A percentile compares a stretch with the other conserved stretches of the same genome.
Conservation (phyloP, 2,888 invertebrate genomes). For the Lepidocyrtinus sp. region DNA sequence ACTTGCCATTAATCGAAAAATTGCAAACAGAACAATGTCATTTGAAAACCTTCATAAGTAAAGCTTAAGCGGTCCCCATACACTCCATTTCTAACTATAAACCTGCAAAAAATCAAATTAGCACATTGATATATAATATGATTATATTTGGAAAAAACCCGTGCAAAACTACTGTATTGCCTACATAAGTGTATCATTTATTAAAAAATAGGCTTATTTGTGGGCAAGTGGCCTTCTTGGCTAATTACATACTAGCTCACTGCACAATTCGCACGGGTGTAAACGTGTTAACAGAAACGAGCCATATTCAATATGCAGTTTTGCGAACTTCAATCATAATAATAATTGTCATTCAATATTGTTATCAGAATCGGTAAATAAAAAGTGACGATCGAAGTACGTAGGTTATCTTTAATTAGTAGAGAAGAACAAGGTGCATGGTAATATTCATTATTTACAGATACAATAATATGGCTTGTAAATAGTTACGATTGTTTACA, state of each 20-base stretch:
- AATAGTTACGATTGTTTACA: not conserved
- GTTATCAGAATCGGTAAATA: conserved; percentile 7
- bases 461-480: not conserved
- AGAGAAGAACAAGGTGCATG: conserved; percentile 5
- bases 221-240: no score
- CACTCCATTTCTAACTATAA: no score
- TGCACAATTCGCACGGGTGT: not conserved
- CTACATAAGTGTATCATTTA: no score
- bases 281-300: not conserved
- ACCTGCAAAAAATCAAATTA: no score
- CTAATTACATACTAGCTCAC: not conserved
- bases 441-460: not conserved
- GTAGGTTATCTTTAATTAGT: conserved; percentile 2
- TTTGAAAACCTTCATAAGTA: no score
- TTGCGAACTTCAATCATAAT: conserved; percentile 3
- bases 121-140: no score
- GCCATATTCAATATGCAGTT: not conserved
- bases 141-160: no score
- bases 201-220: no score
- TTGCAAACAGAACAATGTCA: no score
- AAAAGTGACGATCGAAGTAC: not conserved
- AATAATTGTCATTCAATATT: conserved; percentile 16
- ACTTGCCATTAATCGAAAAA: no score
- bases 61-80: no score
- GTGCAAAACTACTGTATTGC: no score